Conservation (phyloP, 2,888 invertebrate species). For the Mongoloraphidia duomilia region DNA sequence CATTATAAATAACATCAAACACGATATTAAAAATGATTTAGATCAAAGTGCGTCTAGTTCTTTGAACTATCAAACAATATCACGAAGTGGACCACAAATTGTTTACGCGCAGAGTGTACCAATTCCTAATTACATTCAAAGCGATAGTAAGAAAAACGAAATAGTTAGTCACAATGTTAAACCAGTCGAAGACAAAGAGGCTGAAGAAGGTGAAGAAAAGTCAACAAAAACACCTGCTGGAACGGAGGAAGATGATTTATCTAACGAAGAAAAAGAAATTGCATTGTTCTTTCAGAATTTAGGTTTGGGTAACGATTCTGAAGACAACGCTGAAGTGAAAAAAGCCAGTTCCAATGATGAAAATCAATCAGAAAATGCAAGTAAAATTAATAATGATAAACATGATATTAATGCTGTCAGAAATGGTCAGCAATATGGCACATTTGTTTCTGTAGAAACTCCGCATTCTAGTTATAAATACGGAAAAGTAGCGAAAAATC, state of each 20-base stretch:
- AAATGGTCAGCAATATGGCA: conserved; percentile 22
- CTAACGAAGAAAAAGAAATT: conserved; percentile 37
- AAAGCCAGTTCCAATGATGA: neutral
- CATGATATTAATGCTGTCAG: conserved; percentile 7
- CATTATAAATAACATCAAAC: conserved; percentile 1
- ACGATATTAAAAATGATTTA: neutral
- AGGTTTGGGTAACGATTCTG: neutral
- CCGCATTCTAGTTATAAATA: conserved; percentile 19
- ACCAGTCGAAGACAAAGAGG: conserved; percentile 15
- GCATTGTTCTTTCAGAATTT: conserved; percentile 36
- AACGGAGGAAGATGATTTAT: conserved; percentile 15
- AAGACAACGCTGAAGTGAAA: neutral
- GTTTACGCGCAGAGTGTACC: neutral
- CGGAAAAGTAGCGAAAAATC: conserved; percentile 9
- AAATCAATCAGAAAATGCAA: neutral
- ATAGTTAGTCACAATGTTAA: conserved; percentile 5
- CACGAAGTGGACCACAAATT: neutral
- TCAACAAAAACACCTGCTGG: too few relatives aligned
- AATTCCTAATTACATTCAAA: neutral
- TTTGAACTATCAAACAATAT: neutral
- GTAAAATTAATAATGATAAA: neutral
- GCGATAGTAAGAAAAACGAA: neutral
- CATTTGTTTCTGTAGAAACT: conserved; percentile 22
- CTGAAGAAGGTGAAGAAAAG: conserved; percentile 14
- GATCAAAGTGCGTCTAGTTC: neutral